These are phyloP conservation scores for Oophaga sylvatica DNA, from an alignment of 2,797 vertebrate species.

Conservation along the genomic window DNA sequence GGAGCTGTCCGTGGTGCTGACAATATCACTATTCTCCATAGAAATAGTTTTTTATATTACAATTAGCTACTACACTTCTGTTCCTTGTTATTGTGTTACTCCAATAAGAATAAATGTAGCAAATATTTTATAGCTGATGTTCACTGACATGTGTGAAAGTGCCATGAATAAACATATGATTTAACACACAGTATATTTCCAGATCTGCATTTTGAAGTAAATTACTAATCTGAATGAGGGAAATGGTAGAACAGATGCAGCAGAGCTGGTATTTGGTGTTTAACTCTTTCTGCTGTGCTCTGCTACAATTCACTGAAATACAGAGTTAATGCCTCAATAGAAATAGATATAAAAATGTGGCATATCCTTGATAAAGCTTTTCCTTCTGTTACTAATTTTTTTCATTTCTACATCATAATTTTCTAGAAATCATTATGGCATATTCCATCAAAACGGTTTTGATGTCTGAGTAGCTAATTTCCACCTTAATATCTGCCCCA, in stretches of 20 bases:
- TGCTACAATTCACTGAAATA: no score
- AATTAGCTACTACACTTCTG: neutral
- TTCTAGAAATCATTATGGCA: no score
- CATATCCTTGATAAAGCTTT: no score
- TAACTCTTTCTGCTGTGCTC: neutral
- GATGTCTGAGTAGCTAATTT: no score
- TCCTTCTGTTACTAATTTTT: no score
- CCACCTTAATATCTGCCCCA: no score
- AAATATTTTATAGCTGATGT: neutral
- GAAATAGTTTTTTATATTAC: neutral
- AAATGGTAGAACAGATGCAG: neutral
- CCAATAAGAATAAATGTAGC: neutral
- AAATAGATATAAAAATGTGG: no score
- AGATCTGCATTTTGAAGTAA: neutral
- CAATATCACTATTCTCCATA: neutral
- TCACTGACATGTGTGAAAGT: neutral
- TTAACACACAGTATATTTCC: neutral
- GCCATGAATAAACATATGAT: neutral
- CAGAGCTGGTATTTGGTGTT: neutral
- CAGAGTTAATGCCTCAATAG: no score
- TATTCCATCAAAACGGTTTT: no score
- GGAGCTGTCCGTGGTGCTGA: slow-evolving; percentile 10
- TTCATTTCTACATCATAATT: no score
- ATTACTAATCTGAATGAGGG: neutral
- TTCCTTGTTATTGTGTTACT: neutral